Percentiles rank a stretch among this genome's conserved stretches.
Evolutionary conservation across 2,113 vertebrate genomes (phyloP).

Genomic region (Centrocercus urophasianus): DNA sequence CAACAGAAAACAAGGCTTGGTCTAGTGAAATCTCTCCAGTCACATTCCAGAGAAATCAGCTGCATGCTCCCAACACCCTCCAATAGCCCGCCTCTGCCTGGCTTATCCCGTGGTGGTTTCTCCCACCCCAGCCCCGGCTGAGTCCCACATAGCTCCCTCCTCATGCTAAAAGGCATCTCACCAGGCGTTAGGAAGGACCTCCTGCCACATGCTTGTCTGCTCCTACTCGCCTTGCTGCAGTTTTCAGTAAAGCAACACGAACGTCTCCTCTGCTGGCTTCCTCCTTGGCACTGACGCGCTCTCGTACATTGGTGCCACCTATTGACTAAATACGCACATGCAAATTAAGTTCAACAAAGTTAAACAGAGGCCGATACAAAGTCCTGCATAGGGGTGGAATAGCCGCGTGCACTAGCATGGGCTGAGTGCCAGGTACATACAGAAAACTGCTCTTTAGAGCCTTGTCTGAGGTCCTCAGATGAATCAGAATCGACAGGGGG

Average conservation of each 20-base stretch:
- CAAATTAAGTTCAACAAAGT: not conserved
- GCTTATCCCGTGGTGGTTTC: not conserved
- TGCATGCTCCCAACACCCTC: not conserved
- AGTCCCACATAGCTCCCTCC: rapidly evolving
- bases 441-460: rapidly evolving
- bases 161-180: not conserved
- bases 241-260: rapidly evolving
- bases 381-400: rapidly evolving
- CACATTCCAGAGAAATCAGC: not conserved
- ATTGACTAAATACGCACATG: not conserved
- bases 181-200: slow-evolving; percentile 35
- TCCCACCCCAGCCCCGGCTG: rapidly evolving
- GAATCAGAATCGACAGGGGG: not conserved
- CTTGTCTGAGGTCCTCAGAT: not conserved
- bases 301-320: slow-evolving; percentile 51
- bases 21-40: not conserved
- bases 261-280: not conserved
- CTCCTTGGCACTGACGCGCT: not conserved
- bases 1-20: not conserved
- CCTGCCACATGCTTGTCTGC: slow-evolving; percentile 57
- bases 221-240: not conserved
- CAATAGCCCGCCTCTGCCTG: rapidly evolving
- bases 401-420: not conserved
- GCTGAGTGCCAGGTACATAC: not conserved
- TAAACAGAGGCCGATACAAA: not conserved